Evolutionary conservation across 2,113 vertebrate species (phyloP), one percentile per base, ranked within the genome.

Genomic region (Megaptera novaeangliae): DNA sequence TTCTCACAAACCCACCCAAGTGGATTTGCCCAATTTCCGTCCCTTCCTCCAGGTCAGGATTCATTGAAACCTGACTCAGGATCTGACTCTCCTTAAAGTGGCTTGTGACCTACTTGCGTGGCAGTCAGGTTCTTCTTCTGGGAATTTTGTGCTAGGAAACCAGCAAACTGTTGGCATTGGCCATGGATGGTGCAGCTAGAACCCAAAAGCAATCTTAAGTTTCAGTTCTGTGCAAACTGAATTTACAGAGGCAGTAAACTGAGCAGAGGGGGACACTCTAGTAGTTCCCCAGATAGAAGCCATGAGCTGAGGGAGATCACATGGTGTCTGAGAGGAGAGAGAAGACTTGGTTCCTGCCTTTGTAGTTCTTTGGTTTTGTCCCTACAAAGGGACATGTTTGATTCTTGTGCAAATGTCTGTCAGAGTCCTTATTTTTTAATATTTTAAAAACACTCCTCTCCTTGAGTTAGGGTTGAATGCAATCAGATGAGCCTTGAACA

Each of bases 401-500:
- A 6, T 44, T 87, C 59, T 94, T 95, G 1, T 36, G 18, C 15
- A 92, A 90, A 89, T 63, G 10, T 55, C 55, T 87, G 7, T 88
- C 34, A 36, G 10, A 83, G 68, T 81, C 9, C 1, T 11, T 86
- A 8, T 36, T 71, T 92, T 84, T 55, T 57, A 11, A 63, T 92
- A 71, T 81, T 85, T 91, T 46, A 78, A 93, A 78, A 77, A 52
- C 52, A 52, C 52, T 52, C 52, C 25, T 94, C 31, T 86, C 87
- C 59, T 80, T 88, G 59, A 85, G 7, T 8, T 93, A 80, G n/a
- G n/a, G 31, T 77, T 44, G 52, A 55, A 27, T 92, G 20, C 2
- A 80, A 68, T 96, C 64, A 78, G 46, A 82, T 94, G 59, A 93
- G 8, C 34, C 34, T 93, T 89, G 71, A 71, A 69, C 57, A 95